Percentiles rank a stretch among this genome's conserved stretches.
phyloP scores from a whole-genome alignment of 2,888 invertebrate species.

The Resseliella maxima region DNA sequence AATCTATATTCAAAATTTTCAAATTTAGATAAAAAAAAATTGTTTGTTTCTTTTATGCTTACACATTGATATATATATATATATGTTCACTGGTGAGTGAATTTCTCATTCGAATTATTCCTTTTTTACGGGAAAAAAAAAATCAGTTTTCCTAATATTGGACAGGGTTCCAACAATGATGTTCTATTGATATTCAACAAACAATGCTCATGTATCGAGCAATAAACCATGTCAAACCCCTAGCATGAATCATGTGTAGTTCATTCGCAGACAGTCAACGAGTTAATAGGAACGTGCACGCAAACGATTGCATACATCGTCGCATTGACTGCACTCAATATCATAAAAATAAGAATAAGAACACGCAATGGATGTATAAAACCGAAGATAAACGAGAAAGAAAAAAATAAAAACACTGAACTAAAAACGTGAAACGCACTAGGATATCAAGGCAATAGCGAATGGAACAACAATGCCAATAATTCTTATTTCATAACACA shows the following conservation, averaged over 20 bases:
- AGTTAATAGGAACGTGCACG: neutral
- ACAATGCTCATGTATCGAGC: no score
- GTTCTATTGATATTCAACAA: no score
- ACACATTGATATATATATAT: no score
- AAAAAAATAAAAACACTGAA: neutral
- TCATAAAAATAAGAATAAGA: neutral
- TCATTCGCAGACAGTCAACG: neutral
- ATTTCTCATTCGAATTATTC: no score
- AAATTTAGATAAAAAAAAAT: no score
- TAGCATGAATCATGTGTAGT: neutral
- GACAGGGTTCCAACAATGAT: no score
- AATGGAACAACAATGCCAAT: slow-evolving; percentile 11
- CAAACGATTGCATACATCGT: neutral
- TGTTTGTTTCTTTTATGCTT: no score
- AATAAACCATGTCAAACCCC: neutral
- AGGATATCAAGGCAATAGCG: neutral
- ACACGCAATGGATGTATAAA: neutral
- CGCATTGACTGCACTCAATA: neutral
- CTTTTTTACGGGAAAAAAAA: no score
- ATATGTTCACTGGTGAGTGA: no score
- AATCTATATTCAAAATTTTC: no score
- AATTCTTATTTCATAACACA: neutral
- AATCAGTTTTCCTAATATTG: no score
- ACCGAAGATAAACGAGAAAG: neutral
- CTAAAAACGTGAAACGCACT: slow-evolving; percentile 7